phyloP scores from a whole-genome alignment of 2,888 invertebrate genomes.

The Temnothorax unifasciatus region DNA sequence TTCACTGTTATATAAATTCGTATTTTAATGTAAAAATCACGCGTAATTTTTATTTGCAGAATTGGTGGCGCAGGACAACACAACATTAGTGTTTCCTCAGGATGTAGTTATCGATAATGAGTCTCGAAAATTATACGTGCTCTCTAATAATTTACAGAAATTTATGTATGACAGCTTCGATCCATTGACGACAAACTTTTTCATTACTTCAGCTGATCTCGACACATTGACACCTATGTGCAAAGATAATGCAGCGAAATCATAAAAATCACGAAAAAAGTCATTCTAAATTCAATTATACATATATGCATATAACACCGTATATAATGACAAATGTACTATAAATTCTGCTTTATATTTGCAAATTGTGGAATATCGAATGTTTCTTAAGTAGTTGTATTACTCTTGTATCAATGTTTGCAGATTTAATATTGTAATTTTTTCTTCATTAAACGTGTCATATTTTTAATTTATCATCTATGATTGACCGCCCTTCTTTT shows the following conservation, averaged over 20 bases:
- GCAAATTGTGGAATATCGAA: neutral
- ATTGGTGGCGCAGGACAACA: slow-evolving; percentile 90
- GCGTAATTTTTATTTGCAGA: slow-evolving; percentile 86
- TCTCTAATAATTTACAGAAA: slow-evolving; percentile 82
- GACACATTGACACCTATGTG: slow-evolving; percentile 70
- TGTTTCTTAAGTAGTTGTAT: neutral
- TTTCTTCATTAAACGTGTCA: neutral
- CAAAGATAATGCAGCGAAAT: neutral
- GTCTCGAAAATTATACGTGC: slow-evolving; percentile 78
- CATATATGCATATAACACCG: neutral
- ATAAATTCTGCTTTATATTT: neutral
- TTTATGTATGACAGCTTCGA: slow-evolving; percentile 75
- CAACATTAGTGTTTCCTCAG: slow-evolving; percentile 91
- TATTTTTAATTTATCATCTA: neutral
- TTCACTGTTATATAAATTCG: neutral
- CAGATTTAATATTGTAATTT: neutral
- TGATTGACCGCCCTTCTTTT: neutral
- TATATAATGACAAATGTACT: neutral
- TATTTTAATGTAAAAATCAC: neutral
- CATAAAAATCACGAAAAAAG: neutral
- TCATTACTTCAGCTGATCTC: slow-evolving; percentile 73
- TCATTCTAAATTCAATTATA: neutral
- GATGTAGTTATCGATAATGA: slow-evolving; percentile 87
- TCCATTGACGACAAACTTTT: slow-evolving; percentile 70
- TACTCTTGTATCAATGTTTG: neutral